Evolutionary conservation across 30 jellyfish, hydroid and myxozoan genomes (phyloP).

Genomic region (Clytia hemisphaerica): DNA sequence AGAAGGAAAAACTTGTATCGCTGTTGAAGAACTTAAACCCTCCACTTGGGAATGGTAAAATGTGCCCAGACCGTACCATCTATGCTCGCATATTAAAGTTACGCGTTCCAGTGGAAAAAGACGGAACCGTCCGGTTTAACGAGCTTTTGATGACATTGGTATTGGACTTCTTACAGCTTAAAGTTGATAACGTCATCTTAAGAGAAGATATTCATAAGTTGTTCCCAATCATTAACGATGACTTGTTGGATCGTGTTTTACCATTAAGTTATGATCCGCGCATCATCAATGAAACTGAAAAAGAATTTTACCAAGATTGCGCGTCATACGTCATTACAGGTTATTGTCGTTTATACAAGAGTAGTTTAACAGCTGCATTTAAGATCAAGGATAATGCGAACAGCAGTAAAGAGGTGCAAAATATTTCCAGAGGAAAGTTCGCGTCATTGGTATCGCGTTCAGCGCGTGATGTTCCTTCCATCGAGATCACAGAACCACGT

Average conservation of each 20-base stretch:
- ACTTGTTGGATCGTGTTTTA: conserved; percentile 27
- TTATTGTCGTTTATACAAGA: background rate
- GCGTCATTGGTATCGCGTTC: no score
- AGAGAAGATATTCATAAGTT: conserved; percentile 35
- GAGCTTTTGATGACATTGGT: conserved; percentile 39
- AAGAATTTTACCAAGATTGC: background rate
- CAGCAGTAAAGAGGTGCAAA: no score
- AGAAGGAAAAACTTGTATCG: conserved; percentile 9
- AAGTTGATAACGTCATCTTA: conserved; percentile 8
- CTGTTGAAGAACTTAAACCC: conserved; percentile 53
- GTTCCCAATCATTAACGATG: conserved; percentile 3
- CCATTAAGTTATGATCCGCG: conserved; percentile 28
- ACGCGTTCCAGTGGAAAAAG: conserved; percentile 37
- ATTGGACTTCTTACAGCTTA: conserved; percentile 12
- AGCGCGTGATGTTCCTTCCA: no score
- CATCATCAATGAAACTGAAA: background rate
- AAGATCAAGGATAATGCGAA: no score
- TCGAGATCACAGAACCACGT: no score
- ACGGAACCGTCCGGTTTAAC: conserved; percentile 14
- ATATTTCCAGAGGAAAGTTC: no score
- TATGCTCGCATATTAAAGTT: conserved; percentile 38
- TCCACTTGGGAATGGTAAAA: conserved; percentile 76
- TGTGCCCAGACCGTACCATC: conserved; percentile 59
- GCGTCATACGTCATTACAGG: conserved; percentile 6
- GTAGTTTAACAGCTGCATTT: background rate